A percentile compares a stretch with the other conserved stretches of the same genome.
phyloP scores from a whole-genome alignment of 2,113 vertebrate genomes.

The Pseudorectes ferrugineus region DNA sequence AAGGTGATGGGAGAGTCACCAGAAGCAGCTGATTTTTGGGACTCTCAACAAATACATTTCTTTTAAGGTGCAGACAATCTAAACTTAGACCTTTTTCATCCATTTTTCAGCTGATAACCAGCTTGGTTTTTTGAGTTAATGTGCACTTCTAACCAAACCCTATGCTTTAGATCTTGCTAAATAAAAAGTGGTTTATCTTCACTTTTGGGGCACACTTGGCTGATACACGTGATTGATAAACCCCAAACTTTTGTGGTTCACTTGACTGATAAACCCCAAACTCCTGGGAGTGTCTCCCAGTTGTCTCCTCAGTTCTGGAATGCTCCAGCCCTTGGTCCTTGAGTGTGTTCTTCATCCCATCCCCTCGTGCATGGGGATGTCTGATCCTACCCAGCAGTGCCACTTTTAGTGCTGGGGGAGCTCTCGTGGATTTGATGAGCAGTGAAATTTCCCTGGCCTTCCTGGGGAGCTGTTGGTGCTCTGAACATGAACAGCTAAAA shows the following conservation, averaged over 20 bases:
- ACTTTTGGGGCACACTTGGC: background rate
- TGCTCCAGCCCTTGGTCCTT: background rate
- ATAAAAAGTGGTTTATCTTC: background rate
- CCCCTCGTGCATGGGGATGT: rapidly evolving
- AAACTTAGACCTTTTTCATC: background rate
- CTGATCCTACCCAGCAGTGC: background rate
- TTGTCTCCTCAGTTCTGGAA: background rate
- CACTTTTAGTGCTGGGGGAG: background rate
- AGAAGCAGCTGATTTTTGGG: background rate
- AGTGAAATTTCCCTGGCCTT: background rate
- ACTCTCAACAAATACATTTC: background rate
- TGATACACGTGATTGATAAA: background rate
- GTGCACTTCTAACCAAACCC: background rate
- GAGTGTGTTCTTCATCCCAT: background rate
- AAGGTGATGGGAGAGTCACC: background rate
- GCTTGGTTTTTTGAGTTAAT: background rate
- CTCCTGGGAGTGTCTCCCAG: background rate
- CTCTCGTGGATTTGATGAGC: background rate
- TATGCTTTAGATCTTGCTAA: background rate
- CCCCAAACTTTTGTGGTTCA: background rate
- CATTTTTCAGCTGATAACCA: background rate
- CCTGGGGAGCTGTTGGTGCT: background rate
- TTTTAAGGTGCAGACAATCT: background rate
- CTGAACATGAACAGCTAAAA: background rate
- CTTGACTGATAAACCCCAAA: background rate